Conservation (phyloP, 1,140 invertebrate species). For the Hypsibius dujardini region DNA sequence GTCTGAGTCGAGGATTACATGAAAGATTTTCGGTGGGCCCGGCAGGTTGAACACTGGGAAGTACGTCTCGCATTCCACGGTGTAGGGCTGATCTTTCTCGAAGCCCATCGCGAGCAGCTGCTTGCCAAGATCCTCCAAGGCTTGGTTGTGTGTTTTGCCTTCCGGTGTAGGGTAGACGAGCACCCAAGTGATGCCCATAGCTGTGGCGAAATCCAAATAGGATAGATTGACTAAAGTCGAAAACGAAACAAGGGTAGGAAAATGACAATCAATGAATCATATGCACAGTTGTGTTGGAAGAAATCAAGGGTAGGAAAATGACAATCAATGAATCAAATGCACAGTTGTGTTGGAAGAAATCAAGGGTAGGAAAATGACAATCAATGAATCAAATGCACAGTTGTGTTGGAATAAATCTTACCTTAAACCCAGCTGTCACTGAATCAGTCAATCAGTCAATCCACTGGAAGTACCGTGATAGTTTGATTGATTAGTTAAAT, state of each 20-base stretch:
- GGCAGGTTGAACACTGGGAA: neutral
- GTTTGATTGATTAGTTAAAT: too few species aligned
- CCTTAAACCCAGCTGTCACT: too few species aligned
- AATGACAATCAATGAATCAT: neutral
- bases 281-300: neutral
- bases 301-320: neutral
- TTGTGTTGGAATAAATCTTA: too few species aligned
- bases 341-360: neutral
- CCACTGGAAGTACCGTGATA: too few species aligned
- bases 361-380: neutral
- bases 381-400: too few species aligned
- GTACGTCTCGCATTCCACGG: constrained; percentile 10
- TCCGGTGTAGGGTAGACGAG: neutral
- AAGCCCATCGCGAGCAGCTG: neutral
- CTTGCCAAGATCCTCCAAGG: neutral
- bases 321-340: neutral
- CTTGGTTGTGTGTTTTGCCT: constrained; percentile 13
- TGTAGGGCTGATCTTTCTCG: constrained; percentile 8
- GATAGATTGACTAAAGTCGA: too few species aligned
- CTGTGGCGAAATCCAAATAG: neutral
- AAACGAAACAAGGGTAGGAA: neutral
- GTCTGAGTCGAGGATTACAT: neutral
- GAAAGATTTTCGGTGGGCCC: neutral
- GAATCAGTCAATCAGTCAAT: too few species aligned
- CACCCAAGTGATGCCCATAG: constrained; percentile 10